Conservation (phyloP, 2,888 invertebrate genomes). For the Sarcophaga caerulescens region DNA sequence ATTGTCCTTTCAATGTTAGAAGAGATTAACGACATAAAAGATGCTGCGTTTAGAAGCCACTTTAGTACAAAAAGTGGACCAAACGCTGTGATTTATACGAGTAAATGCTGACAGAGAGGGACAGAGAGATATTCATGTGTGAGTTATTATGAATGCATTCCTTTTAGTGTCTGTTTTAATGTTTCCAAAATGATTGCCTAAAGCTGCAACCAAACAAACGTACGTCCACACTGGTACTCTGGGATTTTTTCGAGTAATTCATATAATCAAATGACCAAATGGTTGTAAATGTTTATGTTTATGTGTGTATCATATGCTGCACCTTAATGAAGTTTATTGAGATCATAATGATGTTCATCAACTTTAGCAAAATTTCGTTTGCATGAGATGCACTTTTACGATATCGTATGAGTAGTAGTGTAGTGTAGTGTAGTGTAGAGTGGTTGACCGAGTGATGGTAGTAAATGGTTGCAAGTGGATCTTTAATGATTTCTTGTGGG, state of each 20-base stretch:
- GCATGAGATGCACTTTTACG: slow-evolving; percentile 22
- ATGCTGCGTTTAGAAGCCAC: no score
- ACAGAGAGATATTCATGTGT: no score
- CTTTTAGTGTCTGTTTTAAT: not conserved
- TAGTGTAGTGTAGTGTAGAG: not conserved
- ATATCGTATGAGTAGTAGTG: slow-evolving; percentile 1
- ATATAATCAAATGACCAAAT: not conserved
- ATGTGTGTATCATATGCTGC: not conserved
- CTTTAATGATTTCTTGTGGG: slow-evolving; percentile 43
- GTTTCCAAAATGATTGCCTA: slow-evolving; percentile 9
- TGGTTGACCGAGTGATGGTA: not conserved
- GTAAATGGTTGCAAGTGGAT: slow-evolving; percentile 49
- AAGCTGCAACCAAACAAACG: not conserved
- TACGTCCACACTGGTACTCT: not conserved
- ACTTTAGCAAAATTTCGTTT: slow-evolving; percentile 32
- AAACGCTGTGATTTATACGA: no score
- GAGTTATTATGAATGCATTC: not conserved
- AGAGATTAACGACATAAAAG: no score
- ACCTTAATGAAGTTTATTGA: slow-evolving; percentile 50
- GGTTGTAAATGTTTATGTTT: not conserved
- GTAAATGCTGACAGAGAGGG: no score
- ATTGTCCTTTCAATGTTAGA: no score
- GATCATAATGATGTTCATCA: slow-evolving; percentile 61
- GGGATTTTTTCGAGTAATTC: not conserved
- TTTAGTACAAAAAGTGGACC: no score